Evolutionary conservation across 2,113 vertebrate genomes (phyloP).

Genomic region (Arizona elegans): DNA sequence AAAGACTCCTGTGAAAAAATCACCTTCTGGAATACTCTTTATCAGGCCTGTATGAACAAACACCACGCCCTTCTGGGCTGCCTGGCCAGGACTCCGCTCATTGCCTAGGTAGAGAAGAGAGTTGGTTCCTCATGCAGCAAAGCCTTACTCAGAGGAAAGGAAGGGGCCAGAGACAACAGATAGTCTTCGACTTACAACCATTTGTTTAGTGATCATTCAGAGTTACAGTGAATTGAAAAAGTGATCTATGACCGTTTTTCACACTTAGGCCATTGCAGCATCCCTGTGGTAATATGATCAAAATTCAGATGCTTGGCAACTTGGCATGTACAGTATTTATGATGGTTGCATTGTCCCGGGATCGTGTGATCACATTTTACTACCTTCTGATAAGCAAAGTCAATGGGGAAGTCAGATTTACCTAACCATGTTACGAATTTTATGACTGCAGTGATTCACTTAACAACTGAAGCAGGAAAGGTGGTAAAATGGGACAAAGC

Average conservation of each 20-base stretch:
- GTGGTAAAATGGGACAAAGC: not conserved
- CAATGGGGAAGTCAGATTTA: not conserved
- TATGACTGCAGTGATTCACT: not conserved
- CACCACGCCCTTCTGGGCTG: not conserved
- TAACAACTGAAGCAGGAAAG: not conserved
- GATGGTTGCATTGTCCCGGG: not conserved
- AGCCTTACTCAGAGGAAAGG: not conserved
- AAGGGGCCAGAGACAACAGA: not conserved
- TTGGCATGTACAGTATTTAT: not conserved
- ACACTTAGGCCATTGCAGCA: not conserved
- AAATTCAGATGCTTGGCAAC: not conserved
- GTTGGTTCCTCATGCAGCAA: not conserved
- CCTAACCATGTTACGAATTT: not conserved
- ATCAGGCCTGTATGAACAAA: not conserved
- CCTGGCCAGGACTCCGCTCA: not conserved
- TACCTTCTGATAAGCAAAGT: not conserved
- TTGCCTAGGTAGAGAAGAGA: not conserved
- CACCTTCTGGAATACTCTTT: not conserved
- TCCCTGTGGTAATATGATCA: not conserved
- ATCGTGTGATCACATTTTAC: not conserved
- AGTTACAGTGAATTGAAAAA: not conserved
- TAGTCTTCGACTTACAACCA: not conserved
- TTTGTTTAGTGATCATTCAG: not conserved
- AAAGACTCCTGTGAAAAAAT: not conserved
- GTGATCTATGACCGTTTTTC: not conserved